Percentiles rank a stretch among this genome's conserved stretches.
phyloP scores from a whole-genome alignment of 2,888 invertebrate species.

The Apotomis capreana region DNA sequence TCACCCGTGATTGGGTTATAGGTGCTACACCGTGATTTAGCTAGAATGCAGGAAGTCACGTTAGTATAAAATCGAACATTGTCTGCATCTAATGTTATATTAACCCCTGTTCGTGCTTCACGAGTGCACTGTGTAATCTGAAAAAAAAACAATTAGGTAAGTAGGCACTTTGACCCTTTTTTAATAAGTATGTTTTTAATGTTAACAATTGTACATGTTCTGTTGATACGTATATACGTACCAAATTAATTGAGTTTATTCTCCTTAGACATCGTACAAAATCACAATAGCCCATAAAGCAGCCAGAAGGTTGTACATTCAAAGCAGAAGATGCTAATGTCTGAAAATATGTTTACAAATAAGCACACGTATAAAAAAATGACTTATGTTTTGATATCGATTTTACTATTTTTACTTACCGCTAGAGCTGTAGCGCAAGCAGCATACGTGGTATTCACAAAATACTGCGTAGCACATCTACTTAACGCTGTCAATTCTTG shows the following conservation, averaged over 20 bases:
- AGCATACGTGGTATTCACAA: conserved; percentile 78
- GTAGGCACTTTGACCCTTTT: too few species aligned
- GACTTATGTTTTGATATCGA: neutral
- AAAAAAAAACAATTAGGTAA: conserved; percentile 45
- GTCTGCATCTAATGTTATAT: conserved; percentile 75
- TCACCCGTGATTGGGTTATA: conserved; percentile 87
- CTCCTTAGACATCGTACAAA: conserved; percentile 84
- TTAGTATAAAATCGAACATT: conserved; percentile 84
- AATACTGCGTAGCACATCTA: conserved; percentile 81
- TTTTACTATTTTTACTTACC: conserved; percentile 58
- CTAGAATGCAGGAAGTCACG: conserved; percentile 86
- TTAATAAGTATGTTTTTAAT: too few species aligned
- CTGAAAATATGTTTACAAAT: conserved; percentile 52
- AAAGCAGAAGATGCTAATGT: conserved; percentile 73
- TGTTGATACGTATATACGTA: conserved; percentile 53
- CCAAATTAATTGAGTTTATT: conserved; percentile 82
- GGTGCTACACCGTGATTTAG: conserved; percentile 84
- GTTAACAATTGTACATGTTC: too few species aligned
- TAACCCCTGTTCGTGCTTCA: conserved; percentile 78
- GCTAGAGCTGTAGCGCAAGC: conserved; percentile 77
- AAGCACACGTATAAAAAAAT: neutral
- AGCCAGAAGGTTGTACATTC: conserved; percentile 77
- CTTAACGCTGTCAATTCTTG: conserved; percentile 80
- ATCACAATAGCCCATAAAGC: conserved; percentile 84
- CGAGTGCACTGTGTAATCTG: conserved; percentile 82